Evolutionary conservation across 2,888 invertebrate species (phyloP).

Genomic region (Melanotus villosus): DNA sequence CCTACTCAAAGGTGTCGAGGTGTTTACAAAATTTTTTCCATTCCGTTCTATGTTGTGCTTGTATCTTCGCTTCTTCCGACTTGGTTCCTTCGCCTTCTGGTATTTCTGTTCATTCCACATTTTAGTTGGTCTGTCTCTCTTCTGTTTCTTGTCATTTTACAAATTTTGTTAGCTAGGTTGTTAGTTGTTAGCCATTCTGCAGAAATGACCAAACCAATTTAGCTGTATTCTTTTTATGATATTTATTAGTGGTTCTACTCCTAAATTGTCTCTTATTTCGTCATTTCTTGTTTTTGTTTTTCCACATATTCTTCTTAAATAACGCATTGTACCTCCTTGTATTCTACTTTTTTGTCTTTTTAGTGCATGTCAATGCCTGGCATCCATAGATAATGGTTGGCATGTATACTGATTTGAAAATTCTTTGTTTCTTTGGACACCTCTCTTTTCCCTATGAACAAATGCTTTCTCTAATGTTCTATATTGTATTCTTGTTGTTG

Average conservation of each 20-base stretch:
- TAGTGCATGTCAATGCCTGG: neutral
- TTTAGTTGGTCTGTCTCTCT: too few relatives aligned
- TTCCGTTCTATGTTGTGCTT: too few relatives aligned
- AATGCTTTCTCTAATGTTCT: neutral
- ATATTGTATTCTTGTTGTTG: too few relatives aligned
- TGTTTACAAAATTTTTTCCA: too few relatives aligned
- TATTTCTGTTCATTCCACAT: too few relatives aligned
- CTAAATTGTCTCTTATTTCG: slow-evolving; percentile 20
- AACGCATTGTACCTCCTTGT: neutral
- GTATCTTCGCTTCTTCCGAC: too few relatives aligned
- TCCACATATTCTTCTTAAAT: slow-evolving; percentile 1
- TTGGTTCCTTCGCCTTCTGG: too few relatives aligned
- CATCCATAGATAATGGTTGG: neutral
- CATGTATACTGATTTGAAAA: neutral
- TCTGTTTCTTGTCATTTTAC: neutral
- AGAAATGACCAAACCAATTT: neutral
- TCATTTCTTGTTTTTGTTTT: neutral
- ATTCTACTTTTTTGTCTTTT: slow-evolving; percentile 3
- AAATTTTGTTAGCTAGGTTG: neutral
- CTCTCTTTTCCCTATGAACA: neutral
- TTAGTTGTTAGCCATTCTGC: slow-evolving; percentile 2
- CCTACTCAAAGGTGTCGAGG: too few relatives aligned
- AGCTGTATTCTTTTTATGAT: neutral
- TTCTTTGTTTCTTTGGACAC: neutral
- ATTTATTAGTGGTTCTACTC: neutral